Evolutionary conservation across 35 echinoderm and acorn worm genomes (phyloP).

Genomic region (Stichopus chloronotus): DNA sequence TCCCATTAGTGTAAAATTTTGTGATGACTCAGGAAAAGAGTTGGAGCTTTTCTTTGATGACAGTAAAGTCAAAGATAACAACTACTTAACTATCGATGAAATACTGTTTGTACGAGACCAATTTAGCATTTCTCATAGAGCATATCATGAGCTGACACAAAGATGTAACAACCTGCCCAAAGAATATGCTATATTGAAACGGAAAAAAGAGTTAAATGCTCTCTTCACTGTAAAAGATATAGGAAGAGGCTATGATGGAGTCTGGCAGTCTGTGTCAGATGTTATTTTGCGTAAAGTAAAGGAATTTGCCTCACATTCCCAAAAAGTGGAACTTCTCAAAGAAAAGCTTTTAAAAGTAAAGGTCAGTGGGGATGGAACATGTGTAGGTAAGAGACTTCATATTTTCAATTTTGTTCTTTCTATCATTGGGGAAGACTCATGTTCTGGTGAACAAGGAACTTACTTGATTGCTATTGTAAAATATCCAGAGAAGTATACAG

Average conservation of each 20-base stretch:
- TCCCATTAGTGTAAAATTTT: constrained; percentile 24
- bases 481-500: constrained; percentile 3
- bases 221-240: constrained; percentile 32
- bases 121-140: constrained; percentile 22
- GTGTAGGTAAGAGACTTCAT: constrained; percentile 9
- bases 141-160: constrained; percentile 34
- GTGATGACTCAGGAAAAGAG: constrained; percentile 41
- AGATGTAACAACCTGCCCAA: constrained; percentile 23
- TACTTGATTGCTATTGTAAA: constrained; percentile 3
- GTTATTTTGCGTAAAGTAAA: not conserved
- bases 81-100: constrained; percentile 24
- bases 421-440: not conserved
- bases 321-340: not conserved
- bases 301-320: not conserved
- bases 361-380: constrained; percentile 28
- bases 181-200: constrained; percentile 22
- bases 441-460: not conserved
- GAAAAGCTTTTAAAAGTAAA: not conserved
- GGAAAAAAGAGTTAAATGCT: constrained; percentile 33
- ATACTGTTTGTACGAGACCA: constrained; percentile 25
- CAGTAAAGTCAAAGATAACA: constrained; percentile 38
- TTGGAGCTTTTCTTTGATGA: constrained; percentile 37
- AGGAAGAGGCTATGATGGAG: constrained; percentile 16
- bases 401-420: constrained; percentile 7
- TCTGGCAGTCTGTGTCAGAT: constrained; percentile 21